These are phyloP conservation scores for Neuroscelio doddi DNA, from an alignment of 2,888 invertebrate species.

Conservation along the genomic window DNA sequence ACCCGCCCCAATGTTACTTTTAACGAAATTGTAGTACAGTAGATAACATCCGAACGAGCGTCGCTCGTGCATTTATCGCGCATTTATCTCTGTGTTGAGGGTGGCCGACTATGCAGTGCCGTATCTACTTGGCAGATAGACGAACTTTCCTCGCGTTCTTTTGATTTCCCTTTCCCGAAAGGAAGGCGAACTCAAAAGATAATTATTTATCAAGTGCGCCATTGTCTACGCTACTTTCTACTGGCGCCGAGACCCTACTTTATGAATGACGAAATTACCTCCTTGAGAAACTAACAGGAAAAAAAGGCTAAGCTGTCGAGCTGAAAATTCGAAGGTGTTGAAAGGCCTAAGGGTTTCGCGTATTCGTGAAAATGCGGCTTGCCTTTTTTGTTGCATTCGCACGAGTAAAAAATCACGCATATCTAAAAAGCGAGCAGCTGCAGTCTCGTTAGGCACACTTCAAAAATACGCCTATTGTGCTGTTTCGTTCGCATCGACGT, in stretches of 20 bases:
- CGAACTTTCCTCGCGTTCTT: slow-evolving; percentile 17
- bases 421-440: too few relatives aligned
- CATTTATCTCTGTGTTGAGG: slow-evolving; percentile 27
- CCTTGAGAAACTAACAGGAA: not conserved
- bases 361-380: not conserved
- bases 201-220: slow-evolving; percentile 12
- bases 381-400: too few relatives aligned
- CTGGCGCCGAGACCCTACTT: too few relatives aligned
- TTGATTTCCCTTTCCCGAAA: not conserved
- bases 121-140: slow-evolving; percentile 21
- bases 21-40: slow-evolving; percentile 34
- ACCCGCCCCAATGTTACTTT: slow-evolving; percentile 28
- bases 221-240: not conserved
- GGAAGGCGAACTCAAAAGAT: not conserved
- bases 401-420: too few relatives aligned
- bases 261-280: too few relatives aligned
- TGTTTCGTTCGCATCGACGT: too few relatives aligned
- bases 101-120: not conserved
- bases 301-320: too few relatives aligned
- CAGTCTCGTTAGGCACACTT: too few relatives aligned
- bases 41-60: slow-evolving; percentile 42
- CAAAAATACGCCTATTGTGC: too few relatives aligned
- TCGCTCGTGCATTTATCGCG: slow-evolving; percentile 31
- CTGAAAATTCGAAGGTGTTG: not conserved
- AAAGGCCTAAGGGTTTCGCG: not conserved